Conservation (phyloP, 2,888 invertebrate genomes). For the Chloroclysta siterata region DNA sequence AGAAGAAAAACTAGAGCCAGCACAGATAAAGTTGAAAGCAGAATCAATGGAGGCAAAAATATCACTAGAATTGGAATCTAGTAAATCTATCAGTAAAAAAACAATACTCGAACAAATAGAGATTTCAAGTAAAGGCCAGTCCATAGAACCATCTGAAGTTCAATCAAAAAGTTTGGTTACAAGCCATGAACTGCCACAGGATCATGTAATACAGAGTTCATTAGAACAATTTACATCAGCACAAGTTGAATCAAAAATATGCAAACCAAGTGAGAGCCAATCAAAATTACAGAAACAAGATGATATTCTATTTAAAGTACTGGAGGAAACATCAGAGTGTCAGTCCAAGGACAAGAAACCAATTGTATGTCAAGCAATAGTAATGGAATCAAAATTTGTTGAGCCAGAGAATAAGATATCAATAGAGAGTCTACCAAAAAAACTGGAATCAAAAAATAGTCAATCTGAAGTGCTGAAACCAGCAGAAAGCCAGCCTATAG, state of each 20-base stretch:
- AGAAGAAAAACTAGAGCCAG: background rate
- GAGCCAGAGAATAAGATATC: background rate
- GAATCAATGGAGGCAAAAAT: constrained; percentile 11
- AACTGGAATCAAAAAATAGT: background rate
- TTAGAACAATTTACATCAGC: background rate
- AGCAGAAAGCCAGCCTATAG: background rate
- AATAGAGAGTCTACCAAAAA: background rate
- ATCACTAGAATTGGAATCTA: constrained; percentile 16
- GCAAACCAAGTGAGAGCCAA: background rate
- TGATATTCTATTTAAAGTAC: background rate
- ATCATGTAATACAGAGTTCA: background rate
- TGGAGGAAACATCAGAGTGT: background rate
- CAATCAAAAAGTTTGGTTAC: constrained; percentile 14
- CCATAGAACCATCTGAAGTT: constrained; percentile 16
- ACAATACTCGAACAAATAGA: background rate
- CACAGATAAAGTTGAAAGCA: constrained; percentile 2
- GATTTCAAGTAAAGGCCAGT: background rate
- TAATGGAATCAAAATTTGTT: constrained; percentile 2
- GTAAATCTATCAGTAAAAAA: constrained; percentile 6
- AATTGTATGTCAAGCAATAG: background rate
- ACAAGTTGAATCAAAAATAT: background rate
- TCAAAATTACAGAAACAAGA: constrained; percentile 1
- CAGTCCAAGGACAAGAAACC: background rate
- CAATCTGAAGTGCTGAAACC: background rate
- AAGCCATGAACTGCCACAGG: constrained; percentile 3